Evolutionary conservation across 1,140 invertebrate genomes (phyloP), one percentile per base, ranked within the genome.

Genomic region (Hylaeus volcanicus): DNA sequence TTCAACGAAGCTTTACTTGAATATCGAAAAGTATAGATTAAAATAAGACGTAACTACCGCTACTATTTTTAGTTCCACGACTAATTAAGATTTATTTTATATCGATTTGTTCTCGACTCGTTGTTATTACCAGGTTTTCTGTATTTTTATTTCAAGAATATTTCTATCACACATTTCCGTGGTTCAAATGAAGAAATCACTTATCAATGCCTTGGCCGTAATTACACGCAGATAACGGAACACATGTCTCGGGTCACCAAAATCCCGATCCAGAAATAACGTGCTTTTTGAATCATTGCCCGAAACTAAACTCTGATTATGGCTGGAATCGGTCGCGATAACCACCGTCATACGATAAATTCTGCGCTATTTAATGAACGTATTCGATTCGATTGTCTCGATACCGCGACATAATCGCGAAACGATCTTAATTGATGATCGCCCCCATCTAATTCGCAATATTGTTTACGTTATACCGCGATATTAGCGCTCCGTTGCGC

Each of bases 401-500:
- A 43, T 78, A 26, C 14, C 41, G 14, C 26, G 45, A 53, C 68
- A n/a, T 1, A 43, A 48, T 37, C 41, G 6, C 51, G 12, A 53
- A n/a, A 63, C 58, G 26, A 43, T 55, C 60, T 72, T 72, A 61
- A 63, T 78, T 78, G 41, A 61, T 56, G 43, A 58, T 60, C 45
- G 39, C 39, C 45, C 37, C 6, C 26, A 48, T 14, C 61, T 41
- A 61, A 48, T 14, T 69, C 39, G 12, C 12, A 39, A 55, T 51
- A 9, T 51, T 51, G 9, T 60, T 41, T 26, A 39, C 43, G n/a
- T 6, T 15, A 43, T 45, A 26, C 45, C 26, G 70, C 5, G n/a
- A 5, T 65, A 53, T 79, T 43, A 56, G 43, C 14, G 15, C 5
- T 37, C 56, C 5, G 58, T 79, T 79, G 8, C 70, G 41, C n/a